Percentiles rank a stretch among this genome's conserved stretches.
Conservation (phyloP, 2,888 invertebrate species). For the Cerceris ruficornis region DNA sequence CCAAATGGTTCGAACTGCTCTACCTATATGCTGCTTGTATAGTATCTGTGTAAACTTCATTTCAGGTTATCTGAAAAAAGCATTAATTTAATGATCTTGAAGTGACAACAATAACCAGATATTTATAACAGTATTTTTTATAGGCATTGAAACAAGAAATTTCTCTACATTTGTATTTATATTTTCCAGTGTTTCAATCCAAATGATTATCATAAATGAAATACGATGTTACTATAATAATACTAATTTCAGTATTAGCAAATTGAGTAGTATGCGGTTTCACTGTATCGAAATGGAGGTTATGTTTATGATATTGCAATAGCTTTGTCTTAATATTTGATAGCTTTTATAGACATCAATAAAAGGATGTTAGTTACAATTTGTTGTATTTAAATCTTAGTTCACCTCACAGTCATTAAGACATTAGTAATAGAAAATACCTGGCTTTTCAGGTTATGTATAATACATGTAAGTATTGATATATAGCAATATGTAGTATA, state of each 20-base stretch:
- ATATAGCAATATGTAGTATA: too few species aligned
- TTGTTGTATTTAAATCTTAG: not conserved
- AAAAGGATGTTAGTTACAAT: not conserved
- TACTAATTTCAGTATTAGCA: too few species aligned
- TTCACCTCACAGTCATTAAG: not conserved
- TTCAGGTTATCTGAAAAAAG: constrained; percentile 58
- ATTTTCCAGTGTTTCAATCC: too few species aligned
- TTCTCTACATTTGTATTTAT: too few species aligned
- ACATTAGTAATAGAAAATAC: not conserved
- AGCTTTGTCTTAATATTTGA: not conserved
- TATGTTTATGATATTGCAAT: too few species aligned
- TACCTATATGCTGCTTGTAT: constrained; percentile 87
- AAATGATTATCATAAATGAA: too few species aligned
- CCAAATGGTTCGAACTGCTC: constrained; percentile 90
- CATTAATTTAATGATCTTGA: not conserved
- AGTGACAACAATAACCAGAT: not conserved
- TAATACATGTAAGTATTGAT: too few species aligned
- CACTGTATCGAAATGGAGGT: too few species aligned
- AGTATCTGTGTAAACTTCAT: constrained; percentile 88
- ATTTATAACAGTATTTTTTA: not conserved
- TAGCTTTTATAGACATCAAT: not conserved
- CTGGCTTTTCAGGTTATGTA: too few species aligned
- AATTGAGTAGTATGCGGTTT: too few species aligned
- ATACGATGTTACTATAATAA: too few species aligned
- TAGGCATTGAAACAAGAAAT: too few species aligned